phyloP scores from a whole-genome alignment of 2,888 invertebrate genomes.

The Calameuta pallipes region DNA sequence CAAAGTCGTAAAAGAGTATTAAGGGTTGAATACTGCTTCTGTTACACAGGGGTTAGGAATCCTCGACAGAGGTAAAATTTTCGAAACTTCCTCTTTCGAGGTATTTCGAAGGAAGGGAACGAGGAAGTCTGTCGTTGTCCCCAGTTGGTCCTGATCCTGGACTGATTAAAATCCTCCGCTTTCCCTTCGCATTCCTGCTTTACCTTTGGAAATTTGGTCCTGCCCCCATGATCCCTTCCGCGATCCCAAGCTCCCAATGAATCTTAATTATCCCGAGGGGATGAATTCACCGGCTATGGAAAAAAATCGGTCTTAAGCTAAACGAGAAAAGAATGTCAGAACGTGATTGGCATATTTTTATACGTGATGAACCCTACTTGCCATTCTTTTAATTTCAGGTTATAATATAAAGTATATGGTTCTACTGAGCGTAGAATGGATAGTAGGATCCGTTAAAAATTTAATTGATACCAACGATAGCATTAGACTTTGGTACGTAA shows the following conservation, averaged over 20 bases:
- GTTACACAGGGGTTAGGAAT: background rate
- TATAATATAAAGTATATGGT: background rate
- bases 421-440: background rate
- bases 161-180: constrained; percentile 34
- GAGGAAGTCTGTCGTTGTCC: background rate
- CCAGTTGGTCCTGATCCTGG: constrained; percentile 2
- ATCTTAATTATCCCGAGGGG: constrained; percentile 33
- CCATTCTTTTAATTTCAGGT: background rate
- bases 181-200: constrained; percentile 14
- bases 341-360: constrained; percentile 6
- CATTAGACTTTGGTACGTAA: no score
- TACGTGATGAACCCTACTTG: background rate
- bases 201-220: constrained; percentile 13
- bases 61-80: background rate
- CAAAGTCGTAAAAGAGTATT: background rate
- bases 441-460: no score
- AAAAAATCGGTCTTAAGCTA: background rate
- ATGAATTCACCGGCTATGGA: background rate
- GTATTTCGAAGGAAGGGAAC: background rate
- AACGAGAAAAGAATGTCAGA: constrained; percentile 19
- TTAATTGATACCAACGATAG: no score
- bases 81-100: background rate
- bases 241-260: constrained; percentile 23
- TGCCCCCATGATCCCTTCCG: constrained; percentile 6
- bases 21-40: background rate